These are phyloP conservation scores for Apamea epomidion DNA, from an alignment of 2,888 invertebrate genomes.

Conservation along the genomic window DNA sequence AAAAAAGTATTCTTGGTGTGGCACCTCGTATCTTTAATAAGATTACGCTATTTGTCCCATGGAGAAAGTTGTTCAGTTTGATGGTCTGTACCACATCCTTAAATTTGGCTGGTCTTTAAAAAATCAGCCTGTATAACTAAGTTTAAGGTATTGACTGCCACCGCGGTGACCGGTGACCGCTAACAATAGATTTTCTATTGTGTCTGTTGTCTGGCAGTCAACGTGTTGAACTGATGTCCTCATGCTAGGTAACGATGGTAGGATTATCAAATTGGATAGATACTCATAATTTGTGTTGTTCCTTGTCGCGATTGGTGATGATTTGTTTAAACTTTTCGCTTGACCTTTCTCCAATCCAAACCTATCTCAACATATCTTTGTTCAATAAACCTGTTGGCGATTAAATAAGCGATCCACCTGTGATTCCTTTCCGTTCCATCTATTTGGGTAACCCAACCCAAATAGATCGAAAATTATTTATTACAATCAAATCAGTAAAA, in stretches of 20 bases:
- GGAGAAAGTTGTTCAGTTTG: too few species aligned
- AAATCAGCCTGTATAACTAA: too few species aligned
- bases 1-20: too few species aligned
- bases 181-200: too few species aligned
- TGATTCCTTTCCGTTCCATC: background rate
- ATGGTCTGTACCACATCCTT: too few species aligned
- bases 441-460: background rate
- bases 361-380: background rate
- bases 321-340: background rate
- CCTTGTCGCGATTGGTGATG: background rate
- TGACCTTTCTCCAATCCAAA: background rate
- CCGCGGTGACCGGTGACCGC: too few species aligned
- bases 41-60: too few species aligned
- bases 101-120: too few species aligned
- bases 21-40: too few species aligned
- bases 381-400: background rate
- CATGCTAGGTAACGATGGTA: background rate
- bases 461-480: background rate
- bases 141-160: background rate
- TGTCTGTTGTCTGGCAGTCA: too few species aligned
- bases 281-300: background rate
- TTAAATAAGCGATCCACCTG: background rate
- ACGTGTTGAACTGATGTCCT: background rate
- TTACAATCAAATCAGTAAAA: background rate
- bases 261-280: background rate